Evolutionary conservation across 2,888 invertebrate species (phyloP).

Genomic region (Euplagia quadripunctaria): DNA sequence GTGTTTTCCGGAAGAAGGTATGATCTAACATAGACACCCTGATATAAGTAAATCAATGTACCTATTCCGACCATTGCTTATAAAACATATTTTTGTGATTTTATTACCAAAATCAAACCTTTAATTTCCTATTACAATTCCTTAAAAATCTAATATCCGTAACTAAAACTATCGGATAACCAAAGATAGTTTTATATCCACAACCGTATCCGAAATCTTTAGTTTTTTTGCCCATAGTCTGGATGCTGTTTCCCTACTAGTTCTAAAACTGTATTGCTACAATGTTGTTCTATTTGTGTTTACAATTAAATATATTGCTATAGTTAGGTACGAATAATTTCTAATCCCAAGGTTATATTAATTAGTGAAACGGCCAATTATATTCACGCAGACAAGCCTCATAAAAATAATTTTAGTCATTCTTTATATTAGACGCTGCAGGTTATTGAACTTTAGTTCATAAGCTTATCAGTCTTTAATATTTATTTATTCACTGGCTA

Average conservation of each 20-base stretch:
- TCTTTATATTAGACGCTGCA: neutral
- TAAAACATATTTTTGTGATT: too few relatives aligned
- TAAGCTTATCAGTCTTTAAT: neutral
- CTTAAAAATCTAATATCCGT: too few relatives aligned
- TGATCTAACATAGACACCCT: too few relatives aligned
- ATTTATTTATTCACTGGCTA: neutral
- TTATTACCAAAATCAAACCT: too few relatives aligned
- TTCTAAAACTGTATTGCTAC: neutral
- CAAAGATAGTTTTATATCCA: too few relatives aligned
- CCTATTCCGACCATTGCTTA: too few relatives aligned
- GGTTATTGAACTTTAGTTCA: constrained; percentile 9
- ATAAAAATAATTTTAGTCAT: neutral
- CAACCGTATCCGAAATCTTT: too few relatives aligned
- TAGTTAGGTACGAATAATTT: neutral
- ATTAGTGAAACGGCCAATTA: constrained; percentile 1
- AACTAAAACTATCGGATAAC: too few relatives aligned
- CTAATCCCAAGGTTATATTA: neutral
- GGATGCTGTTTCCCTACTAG: neutral
- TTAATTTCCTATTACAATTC: too few relatives aligned
- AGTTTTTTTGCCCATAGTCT: neutral
- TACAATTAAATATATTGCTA: too few relatives aligned
- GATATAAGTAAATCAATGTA: too few relatives aligned
- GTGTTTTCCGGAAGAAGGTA: too few relatives aligned
- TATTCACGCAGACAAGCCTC: constrained; percentile 5
- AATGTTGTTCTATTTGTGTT: neutral